Base-by-base conservation (phyloP, 2,797 vertebrate genomes). In the Neosalanx taihuensis region DNA sequence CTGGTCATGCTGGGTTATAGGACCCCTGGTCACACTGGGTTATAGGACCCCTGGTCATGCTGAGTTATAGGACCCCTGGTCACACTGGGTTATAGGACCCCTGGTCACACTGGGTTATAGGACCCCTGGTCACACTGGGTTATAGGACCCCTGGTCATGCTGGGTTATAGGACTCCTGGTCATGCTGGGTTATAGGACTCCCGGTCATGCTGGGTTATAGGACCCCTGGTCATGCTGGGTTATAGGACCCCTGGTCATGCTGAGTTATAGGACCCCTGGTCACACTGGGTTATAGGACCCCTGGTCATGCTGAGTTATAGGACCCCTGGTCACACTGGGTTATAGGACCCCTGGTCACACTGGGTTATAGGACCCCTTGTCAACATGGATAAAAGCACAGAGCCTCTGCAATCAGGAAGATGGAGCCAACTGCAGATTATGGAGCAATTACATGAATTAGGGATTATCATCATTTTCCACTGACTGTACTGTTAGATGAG, bases 361-460 rank as follows among this genome's bases (percentile, higher is more conserved):
- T n/a, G 15, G 4, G 51, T 53, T 3, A 72, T 20, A 12, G 74
- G 72, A 59, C 75, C 63, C 58, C 70, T 1, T 12, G 59, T 17
- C 51, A 17, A 7, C 64, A 57, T 56, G 71, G 76, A 84, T 76
- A 81, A 78, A 83, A 82, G 85, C 79, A 51, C 82, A 71, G 80
- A 51, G 79, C 56, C 79, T 49, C 74, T 74, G 76, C 78, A 85
- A 84, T 86, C 81, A 81, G 77, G 71, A 68, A 72, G 76, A 86
- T 81, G 82, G 84, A 79, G 65, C 78, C 68, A 78, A 80, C 67
- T 71, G 67, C 74, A 83, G 77, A 89, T 84, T 85, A 88, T 56
- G 79, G 76, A 68, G 76, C 84, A 87, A 87, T 88, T 86, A 87
- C 85, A 89, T 82, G 85, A 87, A 84, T 30, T 63, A 12, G 82